Evolutionary conservation across 2,113 vertebrate genomes (phyloP), one percentile per base, ranked within the genome.

Genomic region (Phaethon lepturus): DNA sequence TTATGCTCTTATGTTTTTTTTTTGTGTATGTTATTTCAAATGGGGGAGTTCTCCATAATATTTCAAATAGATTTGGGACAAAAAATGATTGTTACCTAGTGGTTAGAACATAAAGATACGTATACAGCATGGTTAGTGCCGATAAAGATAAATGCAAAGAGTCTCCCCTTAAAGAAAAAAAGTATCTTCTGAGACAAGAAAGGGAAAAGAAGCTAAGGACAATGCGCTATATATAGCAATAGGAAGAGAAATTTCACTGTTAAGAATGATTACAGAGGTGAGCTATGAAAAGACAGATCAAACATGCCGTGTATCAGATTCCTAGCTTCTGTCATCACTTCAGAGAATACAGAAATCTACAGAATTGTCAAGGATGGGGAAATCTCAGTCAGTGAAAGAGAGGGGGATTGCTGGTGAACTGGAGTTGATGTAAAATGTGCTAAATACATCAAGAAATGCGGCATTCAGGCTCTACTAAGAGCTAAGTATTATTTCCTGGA

Each of bases 281-380:
- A 72, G 60, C 73, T 52, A 25, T 45, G 92, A 95, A 89, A 92
- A 84, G 76, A 60, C 73, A 93, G 83, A 35, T 87, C 24, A 63
- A n/a, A 60, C 35, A 56, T 42, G 64, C 62, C 5, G 4, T 55
- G 6, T 62, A 47, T 47, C 78, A 80, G 42, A 73, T 77, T 92
- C 63, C 59, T 71, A 8, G 73, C 49, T 95, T 82, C 71, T 94
- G 62, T 95, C 56, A 84, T 86, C 73, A 71, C 73, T 90, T 95
- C 71, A 92, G 88, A 90, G 94, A 66, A 60, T 40, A 11, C 44
- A 83, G 76, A 74, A 77, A 77, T 67, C 40, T 55, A 67, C 63
- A 74, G 59, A 63, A 55, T 68, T 81, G 45, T 71, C 77, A 93
- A 80, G 52, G 52, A 35, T 86, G 55, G 47, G 59, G 76, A 81